These are phyloP conservation scores for Sardinella longiceps DNA, from an alignment of 2,797 vertebrate genomes.

Conservation along the genomic window DNA sequence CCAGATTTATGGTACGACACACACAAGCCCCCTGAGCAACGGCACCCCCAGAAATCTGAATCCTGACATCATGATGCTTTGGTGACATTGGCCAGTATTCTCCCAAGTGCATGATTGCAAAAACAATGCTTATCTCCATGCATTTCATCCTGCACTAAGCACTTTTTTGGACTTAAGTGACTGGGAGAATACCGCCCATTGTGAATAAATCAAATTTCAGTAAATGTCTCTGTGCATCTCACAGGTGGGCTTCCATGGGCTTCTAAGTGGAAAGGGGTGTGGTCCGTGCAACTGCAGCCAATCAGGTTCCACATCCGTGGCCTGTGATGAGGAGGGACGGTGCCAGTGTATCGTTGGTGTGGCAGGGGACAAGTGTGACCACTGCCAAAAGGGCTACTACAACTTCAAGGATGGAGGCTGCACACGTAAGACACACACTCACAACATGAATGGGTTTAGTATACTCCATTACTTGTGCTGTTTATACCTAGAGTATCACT, in stretches of 20 bases:
- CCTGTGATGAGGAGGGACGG: conserved; percentile 78
- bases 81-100: too few species aligned
- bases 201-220: background rate
- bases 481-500: too few species aligned
- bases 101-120: too few species aligned
- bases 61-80: too few species aligned
- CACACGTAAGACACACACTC: conserved; percentile 75
- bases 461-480: too few species aligned
- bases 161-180: too few species aligned
- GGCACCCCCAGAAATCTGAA: too few species aligned
- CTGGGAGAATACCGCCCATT: too few species aligned
- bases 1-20: too few species aligned
- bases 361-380: conserved; percentile 82
- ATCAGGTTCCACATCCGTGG: conserved; percentile 73
- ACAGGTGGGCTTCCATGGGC: conserved; percentile 83
- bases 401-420: conserved; percentile 77
- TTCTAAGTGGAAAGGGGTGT: conserved; percentile 79
- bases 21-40: too few species aligned
- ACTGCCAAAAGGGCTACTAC: conserved; percentile 82
- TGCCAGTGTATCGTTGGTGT: conserved; percentile 84
- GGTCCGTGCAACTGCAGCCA: conserved; percentile 79
- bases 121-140: too few species aligned
- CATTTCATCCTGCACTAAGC: too few species aligned
- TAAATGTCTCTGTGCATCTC: conserved; percentile 39
- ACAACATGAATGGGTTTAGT: background rate